Evolutionary conservation across 2,113 vertebrate genomes (phyloP).

Genomic region (Notechis scutatus): DNA sequence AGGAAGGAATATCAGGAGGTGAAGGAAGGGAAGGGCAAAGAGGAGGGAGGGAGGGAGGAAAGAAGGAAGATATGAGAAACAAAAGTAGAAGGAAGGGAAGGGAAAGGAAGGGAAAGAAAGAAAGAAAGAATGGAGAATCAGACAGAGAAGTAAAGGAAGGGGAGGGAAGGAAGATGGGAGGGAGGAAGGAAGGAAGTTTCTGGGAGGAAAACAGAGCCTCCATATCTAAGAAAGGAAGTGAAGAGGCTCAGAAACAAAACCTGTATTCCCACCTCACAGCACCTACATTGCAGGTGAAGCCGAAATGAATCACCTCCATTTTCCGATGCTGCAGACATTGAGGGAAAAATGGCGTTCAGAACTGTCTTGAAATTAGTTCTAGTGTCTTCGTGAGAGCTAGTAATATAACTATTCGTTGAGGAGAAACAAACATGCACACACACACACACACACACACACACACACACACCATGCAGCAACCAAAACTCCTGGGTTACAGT

Average conservation of each 20-base stretch:
- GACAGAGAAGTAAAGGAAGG: too few relatives aligned
- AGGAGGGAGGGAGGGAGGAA: too few relatives aligned
- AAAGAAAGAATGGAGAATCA: too few relatives aligned
- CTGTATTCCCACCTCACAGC: neutral
- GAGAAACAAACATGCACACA: neutral
- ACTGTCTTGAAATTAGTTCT: neutral
- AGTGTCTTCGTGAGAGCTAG: neutral
- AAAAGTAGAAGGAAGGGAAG: too few relatives aligned
- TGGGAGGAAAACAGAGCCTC: neutral
- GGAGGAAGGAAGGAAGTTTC: neutral
- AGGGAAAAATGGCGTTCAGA: neutral
- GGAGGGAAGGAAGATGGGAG: too few relatives aligned
- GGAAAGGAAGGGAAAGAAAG: too few relatives aligned
- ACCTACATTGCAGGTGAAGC: neutral
- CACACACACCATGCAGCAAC: accelerated
- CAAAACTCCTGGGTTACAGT: neutral
- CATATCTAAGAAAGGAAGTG: neutral
- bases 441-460: too few relatives aligned
- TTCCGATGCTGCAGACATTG: neutral
- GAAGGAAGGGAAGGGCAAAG: too few relatives aligned
- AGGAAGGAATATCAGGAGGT: too few relatives aligned
- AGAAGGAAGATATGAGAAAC: too few relatives aligned
- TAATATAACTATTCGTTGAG: neutral
- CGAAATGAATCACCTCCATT: neutral
- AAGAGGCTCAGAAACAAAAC: neutral